Conservation (phyloP, 2,797 vertebrate species). For the Acestrorhynchus altus region DNA sequence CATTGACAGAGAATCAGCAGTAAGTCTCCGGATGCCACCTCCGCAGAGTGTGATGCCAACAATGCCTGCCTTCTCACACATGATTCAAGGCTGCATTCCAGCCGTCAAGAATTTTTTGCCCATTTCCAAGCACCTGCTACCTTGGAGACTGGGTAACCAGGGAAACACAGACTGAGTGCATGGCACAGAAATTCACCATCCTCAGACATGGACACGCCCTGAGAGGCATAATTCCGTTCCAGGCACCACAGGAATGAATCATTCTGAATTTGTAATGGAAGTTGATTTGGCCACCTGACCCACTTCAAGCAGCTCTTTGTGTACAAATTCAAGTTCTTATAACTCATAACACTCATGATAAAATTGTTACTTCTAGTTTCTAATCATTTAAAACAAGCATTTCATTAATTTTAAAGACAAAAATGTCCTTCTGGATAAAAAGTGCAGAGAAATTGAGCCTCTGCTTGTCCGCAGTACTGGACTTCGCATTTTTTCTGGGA, state of each 20-base stretch:
- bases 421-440: too few species aligned
- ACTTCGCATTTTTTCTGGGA: not conserved
- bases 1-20: slow-evolving; percentile 42
- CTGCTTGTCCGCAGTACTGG: not conserved
- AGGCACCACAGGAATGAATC: slow-evolving; percentile 37
- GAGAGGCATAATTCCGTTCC: slow-evolving; percentile 34
- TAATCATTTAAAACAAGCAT: not conserved
- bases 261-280: slow-evolving; percentile 34
- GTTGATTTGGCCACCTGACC: slow-evolving; percentile 17
- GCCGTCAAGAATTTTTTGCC: slow-evolving; percentile 46
- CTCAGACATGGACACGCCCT: slow-evolving; percentile 53
- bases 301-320: slow-evolving; percentile 41
- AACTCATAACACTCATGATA: not conserved
- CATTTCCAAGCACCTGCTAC: slow-evolving; percentile 65
- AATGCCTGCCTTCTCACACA: slow-evolving; percentile 44
- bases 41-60: slow-evolving; percentile 49
- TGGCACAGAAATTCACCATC: slow-evolving; percentile 40
- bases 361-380: not conserved
- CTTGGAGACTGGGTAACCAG: slow-evolving; percentile 63
- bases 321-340: not conserved
- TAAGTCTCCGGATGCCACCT: slow-evolving; percentile 47
- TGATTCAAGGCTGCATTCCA: slow-evolving; percentile 59
- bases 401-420: too few species aligned
- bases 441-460: too few species aligned
- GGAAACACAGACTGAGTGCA: slow-evolving; percentile 55